Conservation (phyloP, 2,888 invertebrate genomes). For the Muscina levida region DNA sequence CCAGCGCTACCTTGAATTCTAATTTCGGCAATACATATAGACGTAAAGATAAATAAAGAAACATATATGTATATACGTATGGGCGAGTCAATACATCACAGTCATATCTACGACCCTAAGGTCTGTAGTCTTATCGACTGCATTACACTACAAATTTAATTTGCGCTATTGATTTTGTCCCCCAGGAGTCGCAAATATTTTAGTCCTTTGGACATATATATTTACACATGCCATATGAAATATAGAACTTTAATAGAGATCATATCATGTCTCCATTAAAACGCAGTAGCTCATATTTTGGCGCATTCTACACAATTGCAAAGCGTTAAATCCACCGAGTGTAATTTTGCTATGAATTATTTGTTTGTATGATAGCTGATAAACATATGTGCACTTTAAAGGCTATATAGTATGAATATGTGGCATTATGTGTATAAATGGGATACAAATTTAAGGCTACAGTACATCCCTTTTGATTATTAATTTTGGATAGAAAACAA, state of each 20-base stretch:
- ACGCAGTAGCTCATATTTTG: conserved; percentile 14
- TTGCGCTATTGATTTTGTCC: neutral
- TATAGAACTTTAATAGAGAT: conserved; percentile 28
- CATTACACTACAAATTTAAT: too few relatives aligned
- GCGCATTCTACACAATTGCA: conserved; percentile 8
- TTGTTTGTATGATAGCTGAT: neutral
- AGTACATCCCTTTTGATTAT: too few relatives aligned
- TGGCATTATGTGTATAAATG: conserved; percentile 33
- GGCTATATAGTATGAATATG: conserved; percentile 28
- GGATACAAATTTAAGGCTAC: too few relatives aligned
- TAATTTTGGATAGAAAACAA: too few relatives aligned
- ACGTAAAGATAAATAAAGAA: too few relatives aligned
- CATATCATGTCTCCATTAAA: conserved; percentile 30
- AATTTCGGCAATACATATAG: too few relatives aligned
- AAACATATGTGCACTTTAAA: conserved; percentile 29
- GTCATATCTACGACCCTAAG: too few relatives aligned
- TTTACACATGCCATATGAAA: neutral
- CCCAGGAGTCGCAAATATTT: neutral
- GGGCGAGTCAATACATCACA: too few relatives aligned
- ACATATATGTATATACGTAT: too few relatives aligned
- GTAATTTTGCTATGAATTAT: conserved; percentile 32
- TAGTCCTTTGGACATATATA: neutral
- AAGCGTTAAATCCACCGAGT: conserved; percentile 4
- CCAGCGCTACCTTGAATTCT: too few relatives aligned
- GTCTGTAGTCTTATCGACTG: too few relatives aligned